Base-by-base conservation (phyloP, 2,888 invertebrate species). In the Eupithecia subfuscata region DNA sequence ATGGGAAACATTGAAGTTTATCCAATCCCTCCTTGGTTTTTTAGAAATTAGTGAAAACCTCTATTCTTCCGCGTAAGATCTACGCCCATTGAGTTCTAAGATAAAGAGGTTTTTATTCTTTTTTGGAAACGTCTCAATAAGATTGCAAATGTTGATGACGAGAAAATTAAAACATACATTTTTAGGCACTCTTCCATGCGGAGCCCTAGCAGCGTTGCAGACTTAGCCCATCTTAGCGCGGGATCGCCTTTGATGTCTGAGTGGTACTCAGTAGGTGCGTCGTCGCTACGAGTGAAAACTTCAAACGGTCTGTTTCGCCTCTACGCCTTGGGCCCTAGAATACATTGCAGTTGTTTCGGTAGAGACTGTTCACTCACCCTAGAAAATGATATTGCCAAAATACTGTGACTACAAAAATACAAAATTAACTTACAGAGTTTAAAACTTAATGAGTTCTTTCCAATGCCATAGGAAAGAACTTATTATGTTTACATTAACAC, bases 271-370 rank as follows among this genome's bases (percentile, higher is more conserved):
- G 81, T 82, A 80, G 87, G 87, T 88, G 87, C 91, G 92, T 91
- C 88, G 87, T 87, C 86, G 84, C 80, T 84, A 84, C 81, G 84
- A 85, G 84, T 84, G 84, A 84, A 85, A 84, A 90, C 91, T 89
- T 91, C 89, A 92, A 91, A 91, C 89, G 91, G 80, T 87, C 87
- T 88, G 91, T 91, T 91, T 91, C 89, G 91, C 92, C 86, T 92
- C 92, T 91, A 91, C 92, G 89, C 92, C 92, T 91, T 89, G 82
- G 6, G 3, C 12, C n/a, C 40, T 34, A 48, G 71, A 71, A 64
- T 30, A 64, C 25, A 34, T 71, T 16, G 60, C 43, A 48, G 64
- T 48, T 43, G 22, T n/a, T 43, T 22, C 5, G 25, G 2, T 16
- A 11, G 37, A n/a, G 16, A 67, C 22, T 3, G 64, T 64, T 64